A percentile compares a stretch with the other conserved stretches of the same genome.
Evolutionary conservation across 2,113 vertebrate species (phyloP).

Genomic region (Austrofundulus limnaeus): DNA sequence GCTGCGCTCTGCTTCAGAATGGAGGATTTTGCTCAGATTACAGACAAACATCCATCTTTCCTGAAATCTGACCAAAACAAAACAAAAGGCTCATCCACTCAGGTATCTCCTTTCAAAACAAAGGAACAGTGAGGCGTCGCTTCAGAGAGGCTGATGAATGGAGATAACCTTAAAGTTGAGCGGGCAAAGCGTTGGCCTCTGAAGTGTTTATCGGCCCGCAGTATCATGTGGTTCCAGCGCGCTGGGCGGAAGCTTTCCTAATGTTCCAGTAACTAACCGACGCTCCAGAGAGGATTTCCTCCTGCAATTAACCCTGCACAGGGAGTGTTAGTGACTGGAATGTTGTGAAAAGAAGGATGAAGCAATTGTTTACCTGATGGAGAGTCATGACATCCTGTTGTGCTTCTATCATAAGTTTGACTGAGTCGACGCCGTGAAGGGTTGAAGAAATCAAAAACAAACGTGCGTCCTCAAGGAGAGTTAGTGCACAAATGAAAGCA

Average conservation of each 20-base stretch:
- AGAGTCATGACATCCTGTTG: constrained; percentile 55
- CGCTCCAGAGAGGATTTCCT: constrained; percentile 64
- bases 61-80: constrained; percentile 29
- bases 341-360: constrained; percentile 64
- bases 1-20: constrained; percentile 4
- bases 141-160: constrained; percentile 43
- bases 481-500: not conserved
- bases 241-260: constrained; percentile 49
- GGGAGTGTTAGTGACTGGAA: constrained; percentile 65
- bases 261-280: constrained; percentile 61
- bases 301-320: constrained; percentile 55
- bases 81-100: constrained; percentile 53
- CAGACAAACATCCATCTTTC: constrained; percentile 33
- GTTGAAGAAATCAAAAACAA: not conserved
- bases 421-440: constrained; percentile 1
- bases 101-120: constrained; percentile 61
- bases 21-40: constrained; percentile 9
- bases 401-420: constrained; percentile 11
- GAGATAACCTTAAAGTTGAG: constrained; percentile 62
- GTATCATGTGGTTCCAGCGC: constrained; percentile 24
- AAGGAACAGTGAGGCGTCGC: constrained; percentile 44
- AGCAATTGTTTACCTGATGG: constrained; percentile 65
- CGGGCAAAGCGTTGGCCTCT: constrained; percentile 9
- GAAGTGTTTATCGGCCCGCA: constrained; percentile 33
- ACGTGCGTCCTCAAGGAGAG: not conserved